These are phyloP conservation scores for Zoanthus gigantus DNA, from an alignment of 92 coral and sea anemone genomes.

Conservation along the genomic window DNA sequence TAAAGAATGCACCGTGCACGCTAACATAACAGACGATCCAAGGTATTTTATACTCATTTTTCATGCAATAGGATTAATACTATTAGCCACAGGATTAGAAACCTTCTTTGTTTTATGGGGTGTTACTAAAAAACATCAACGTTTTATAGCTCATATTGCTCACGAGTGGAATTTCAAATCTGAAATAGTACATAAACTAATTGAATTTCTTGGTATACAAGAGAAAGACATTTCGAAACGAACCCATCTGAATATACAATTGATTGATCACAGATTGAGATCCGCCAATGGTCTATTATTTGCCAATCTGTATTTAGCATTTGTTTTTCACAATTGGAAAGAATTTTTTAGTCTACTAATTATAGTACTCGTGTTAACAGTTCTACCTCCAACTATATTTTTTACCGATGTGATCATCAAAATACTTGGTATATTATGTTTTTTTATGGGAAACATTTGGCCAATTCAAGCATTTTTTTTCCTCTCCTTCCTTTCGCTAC, in stretches of 20 bases:
- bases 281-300: conserved; percentile 4
- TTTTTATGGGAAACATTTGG: not conserved
- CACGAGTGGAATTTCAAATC: not conserved
- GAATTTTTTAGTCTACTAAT: not conserved
- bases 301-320: not conserved
- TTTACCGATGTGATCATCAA: not conserved
- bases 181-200: not conserved
- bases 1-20: not conserved
- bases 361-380: not conserved
- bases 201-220: not conserved
- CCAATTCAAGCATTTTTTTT: not conserved
- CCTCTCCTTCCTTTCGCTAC: not conserved
- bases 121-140: not conserved
- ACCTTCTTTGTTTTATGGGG: not conserved
- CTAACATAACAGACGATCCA: not conserved
- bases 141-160: not conserved
- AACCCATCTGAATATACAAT: not conserved
- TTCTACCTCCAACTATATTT: not conserved
- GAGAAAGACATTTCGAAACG: not conserved
- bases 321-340: not conserved
- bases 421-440: not conserved
- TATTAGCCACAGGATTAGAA: not conserved
- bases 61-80: not conserved
- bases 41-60: not conserved
- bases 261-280: not conserved